phyloP scores from a whole-genome alignment of 2,797 vertebrate genomes.

The Heterohyrax brucei region DNA sequence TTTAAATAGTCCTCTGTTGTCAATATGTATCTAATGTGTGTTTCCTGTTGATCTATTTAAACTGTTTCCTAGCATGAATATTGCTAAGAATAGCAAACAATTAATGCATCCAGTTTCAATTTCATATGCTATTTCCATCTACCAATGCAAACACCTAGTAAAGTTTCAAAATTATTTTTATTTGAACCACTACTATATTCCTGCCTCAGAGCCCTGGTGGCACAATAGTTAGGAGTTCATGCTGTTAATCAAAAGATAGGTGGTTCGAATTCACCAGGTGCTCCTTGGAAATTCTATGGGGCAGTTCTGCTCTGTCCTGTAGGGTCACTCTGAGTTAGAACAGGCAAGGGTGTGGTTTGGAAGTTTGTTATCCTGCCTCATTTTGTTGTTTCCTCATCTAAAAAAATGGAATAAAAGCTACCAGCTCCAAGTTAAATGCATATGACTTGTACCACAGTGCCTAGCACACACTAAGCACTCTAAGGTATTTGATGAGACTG shows the following conservation, averaged over 20 bases:
- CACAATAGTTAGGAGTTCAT: no score
- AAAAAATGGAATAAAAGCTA: conserved; percentile 1
- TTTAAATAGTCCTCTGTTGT: not conserved
- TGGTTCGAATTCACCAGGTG: no score
- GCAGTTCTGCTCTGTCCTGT: no score
- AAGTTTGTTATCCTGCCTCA: not conserved
- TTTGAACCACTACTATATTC: not conserved
- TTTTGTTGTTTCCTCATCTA: not conserved
- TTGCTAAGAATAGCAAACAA: not conserved
- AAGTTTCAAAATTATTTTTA: not conserved
- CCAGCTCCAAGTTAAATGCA: not conserved
- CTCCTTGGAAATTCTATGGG: no score
- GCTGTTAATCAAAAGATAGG: no score
- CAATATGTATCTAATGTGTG: not conserved
- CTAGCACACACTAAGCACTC: not conserved
- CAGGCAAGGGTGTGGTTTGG: no score
- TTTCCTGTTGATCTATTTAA: not conserved
- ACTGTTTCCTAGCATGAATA: not conserved
- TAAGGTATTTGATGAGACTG: not conserved
- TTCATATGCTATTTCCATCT: not conserved
- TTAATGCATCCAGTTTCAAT: not conserved
- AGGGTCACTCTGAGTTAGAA: no score
- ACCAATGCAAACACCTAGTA: not conserved
- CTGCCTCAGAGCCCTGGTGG: not conserved
- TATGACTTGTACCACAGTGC: not conserved